Base-by-base conservation (phyloP, 2,113 vertebrate species). In the Mus spicilegus region DNA sequence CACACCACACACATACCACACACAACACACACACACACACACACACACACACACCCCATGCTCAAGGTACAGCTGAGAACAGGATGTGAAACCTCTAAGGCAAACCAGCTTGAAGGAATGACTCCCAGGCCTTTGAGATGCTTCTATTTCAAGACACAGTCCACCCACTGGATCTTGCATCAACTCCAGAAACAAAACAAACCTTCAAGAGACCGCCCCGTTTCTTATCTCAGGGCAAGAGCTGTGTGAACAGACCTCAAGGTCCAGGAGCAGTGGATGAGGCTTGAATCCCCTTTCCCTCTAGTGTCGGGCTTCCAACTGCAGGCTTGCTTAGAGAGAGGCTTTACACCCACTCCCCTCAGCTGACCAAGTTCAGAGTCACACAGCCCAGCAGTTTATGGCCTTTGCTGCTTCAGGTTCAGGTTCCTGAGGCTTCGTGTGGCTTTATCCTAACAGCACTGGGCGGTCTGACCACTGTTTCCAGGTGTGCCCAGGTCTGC, bases 81-180 rank as follows among this genome's bases (percentile, higher is more conserved):
- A 98, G 97, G 97, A 97, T 98, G 94, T 98, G 97, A 97, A 97
- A 97, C 97, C 81, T 89, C 46, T 54, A 20, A 70, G 65, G 63
- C 90, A 84, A 82, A 90, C 97, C 22, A 1, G 90, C 0, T 1
- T 88, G n/a, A 77, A 96, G 93, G 95, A 76, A 95, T 97, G 96
- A 96, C 96, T 98, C 97, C 97, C 89, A 95, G 95, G 69, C 95
- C 84, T 96, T 98, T 12, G 28, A 97, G 96, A 97, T 96, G 93
- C 78, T 98, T 98, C 97, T 97, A 95, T 97, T 98, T 98, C 95
- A 97, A 96, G 97, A 78, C 24, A 72, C 36, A 46, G 76, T 67
- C 95, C 94, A 36, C 97, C 97, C 95, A 95, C 95, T 98, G 95
- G 96, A 98, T 95, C 89, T 96, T 94, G 92, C 42, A 92, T 90